phyloP scores from a whole-genome alignment of 1,140 invertebrate species.

The Trichonephila clavata region DNA sequence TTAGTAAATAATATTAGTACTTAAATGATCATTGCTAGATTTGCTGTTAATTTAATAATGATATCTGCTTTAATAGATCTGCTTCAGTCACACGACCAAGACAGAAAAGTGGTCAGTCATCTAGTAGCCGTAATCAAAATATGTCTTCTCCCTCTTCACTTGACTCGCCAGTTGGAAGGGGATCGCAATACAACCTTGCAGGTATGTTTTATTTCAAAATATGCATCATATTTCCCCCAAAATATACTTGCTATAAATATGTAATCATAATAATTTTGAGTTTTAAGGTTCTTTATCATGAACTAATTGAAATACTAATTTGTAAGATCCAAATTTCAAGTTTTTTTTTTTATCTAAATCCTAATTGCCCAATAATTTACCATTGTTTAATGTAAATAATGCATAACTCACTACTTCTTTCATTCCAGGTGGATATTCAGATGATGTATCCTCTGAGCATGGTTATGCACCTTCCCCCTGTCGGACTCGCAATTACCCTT shows the following conservation, averaged over 20 bases:
- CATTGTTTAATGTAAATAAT: no score
- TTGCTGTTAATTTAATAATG: background rate
- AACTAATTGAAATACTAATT: no score
- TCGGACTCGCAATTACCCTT: conserved; percentile 46
- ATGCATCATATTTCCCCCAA: no score
- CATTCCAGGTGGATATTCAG: conserved; percentile 63
- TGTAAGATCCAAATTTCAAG: no score
- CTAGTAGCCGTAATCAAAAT: conserved; percentile 62
- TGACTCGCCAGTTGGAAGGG: conserved; percentile 57
- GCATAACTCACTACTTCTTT: background rate
- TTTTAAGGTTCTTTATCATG: no score
- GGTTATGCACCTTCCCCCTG: conserved; percentile 71
- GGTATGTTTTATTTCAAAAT: conserved; percentile 44
- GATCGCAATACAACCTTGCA: conserved; percentile 76
- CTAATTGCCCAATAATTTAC: no score
- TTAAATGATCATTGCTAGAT: no score
- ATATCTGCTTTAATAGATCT: conserved; percentile 47
- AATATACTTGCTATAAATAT: no score
- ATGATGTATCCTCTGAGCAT: conserved; percentile 72
- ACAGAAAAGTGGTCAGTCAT: conserved; percentile 76
- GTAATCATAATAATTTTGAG: no score
- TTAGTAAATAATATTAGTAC: no score
- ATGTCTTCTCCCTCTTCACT: conserved; percentile 61
- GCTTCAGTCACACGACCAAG: conserved; percentile 77
- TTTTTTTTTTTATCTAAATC: no score